These are phyloP conservation scores for Lathamus discolor DNA, from an alignment of 2,113 vertebrate species.

Conservation along the genomic window DNA sequence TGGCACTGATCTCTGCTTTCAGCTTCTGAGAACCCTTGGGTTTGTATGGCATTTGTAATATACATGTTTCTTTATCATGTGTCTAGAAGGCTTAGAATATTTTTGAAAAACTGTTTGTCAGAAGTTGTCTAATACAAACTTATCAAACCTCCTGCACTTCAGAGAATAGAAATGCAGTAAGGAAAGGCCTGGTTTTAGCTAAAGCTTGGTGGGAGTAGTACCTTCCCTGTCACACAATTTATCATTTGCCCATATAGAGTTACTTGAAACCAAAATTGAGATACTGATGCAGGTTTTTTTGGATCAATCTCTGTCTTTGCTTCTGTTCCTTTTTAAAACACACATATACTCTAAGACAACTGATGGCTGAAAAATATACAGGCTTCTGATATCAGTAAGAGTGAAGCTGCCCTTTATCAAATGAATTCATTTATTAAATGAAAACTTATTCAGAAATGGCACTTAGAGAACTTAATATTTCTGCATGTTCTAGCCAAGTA, in stretches of 20 bases:
- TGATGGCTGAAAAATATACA: neutral
- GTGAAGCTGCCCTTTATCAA: neutral
- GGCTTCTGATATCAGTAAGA: neutral
- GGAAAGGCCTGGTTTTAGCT: slow-evolving; percentile 25
- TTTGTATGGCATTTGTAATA: slow-evolving; percentile 61
- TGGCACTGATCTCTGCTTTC: slow-evolving; percentile 53
- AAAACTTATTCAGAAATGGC: neutral
- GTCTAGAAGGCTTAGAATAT: slow-evolving; percentile 51
- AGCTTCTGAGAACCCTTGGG: slow-evolving; percentile 36
- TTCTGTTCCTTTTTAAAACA: neutral
- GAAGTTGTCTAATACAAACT: slow-evolving; percentile 50
- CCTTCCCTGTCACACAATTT: neutral
- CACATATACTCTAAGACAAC: neutral
- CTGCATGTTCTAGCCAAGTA: neutral
- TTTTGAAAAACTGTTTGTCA: slow-evolving; percentile 54
- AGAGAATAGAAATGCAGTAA: slow-evolving; percentile 37
- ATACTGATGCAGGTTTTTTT: slow-evolving; percentile 18
- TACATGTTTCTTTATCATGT: slow-evolving; percentile 55
- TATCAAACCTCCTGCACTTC: slow-evolving; percentile 41
- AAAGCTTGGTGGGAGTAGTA: slow-evolving; percentile 46
- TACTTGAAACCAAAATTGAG: slow-evolving; percentile 58
- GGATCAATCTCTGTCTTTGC: accelerated
- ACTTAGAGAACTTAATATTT: neutral
- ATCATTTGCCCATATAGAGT: slow-evolving; percentile 26
- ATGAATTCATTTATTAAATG: neutral